Conservation (phyloP, 2,113 vertebrate genomes). For the Odobenus rosmarus region DNA sequence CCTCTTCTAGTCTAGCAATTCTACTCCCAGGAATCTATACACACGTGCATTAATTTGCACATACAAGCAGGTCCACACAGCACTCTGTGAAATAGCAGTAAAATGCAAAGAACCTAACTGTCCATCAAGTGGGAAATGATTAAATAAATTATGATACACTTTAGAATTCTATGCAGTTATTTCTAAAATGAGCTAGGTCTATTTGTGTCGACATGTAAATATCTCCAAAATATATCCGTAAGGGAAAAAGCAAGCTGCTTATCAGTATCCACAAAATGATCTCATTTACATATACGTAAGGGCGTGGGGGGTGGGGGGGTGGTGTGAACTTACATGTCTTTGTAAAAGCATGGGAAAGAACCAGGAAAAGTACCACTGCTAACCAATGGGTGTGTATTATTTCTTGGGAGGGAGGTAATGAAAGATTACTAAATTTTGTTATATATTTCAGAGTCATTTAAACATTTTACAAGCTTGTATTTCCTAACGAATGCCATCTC, state of each 20-base stretch:
- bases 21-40: neutral
- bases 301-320: rapidly evolving
- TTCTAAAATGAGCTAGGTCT: neutral
- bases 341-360: neutral
- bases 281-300: neutral
- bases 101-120: neutral
- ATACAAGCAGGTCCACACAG: neutral
- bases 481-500: slow-evolving; percentile 32
- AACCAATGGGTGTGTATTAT: neutral
- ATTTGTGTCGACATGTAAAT: neutral
- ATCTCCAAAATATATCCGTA: neutral
- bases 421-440: neutral
- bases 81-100: neutral
- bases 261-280: neutral
- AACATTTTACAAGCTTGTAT: neutral
- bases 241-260: neutral
- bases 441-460: neutral
- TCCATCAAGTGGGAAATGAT: neutral
- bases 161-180: neutral
- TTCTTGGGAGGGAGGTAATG: slow-evolving; percentile 2
- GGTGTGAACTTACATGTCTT: neutral
- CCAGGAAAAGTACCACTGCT: neutral
- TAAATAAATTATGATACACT: neutral
- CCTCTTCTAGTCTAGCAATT: neutral
- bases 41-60: neutral